Conservation (phyloP, 2,797 vertebrate species). For the Anguilla marmorata region DNA sequence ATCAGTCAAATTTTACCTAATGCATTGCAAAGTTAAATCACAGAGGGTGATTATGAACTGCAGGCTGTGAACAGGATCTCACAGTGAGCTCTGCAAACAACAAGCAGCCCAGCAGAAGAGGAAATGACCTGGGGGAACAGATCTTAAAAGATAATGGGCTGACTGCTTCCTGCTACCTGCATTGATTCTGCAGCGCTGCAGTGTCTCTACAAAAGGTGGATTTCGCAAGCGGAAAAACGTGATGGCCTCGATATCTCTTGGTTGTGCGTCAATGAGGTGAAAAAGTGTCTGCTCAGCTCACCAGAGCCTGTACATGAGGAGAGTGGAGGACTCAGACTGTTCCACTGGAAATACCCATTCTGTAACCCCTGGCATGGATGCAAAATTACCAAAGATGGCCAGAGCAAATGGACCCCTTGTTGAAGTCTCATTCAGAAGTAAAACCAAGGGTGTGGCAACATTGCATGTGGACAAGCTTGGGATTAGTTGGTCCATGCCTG, state of each 20-base stretch:
- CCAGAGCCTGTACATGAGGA: background rate
- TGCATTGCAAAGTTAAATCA: background rate
- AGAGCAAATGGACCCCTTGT: background rate
- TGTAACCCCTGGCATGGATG: background rate
- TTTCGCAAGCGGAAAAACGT: background rate
- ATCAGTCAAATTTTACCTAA: background rate
- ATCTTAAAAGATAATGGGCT: constrained; percentile 15
- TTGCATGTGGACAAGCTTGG: background rate
- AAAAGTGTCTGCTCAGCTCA: background rate
- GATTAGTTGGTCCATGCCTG: background rate
- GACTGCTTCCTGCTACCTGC: constrained; percentile 8
- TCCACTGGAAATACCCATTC: background rate
- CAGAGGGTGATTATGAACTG: background rate
- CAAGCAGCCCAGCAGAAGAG: background rate
- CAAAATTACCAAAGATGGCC: background rate
- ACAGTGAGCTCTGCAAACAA: background rate
- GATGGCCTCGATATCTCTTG: background rate
- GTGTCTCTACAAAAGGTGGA: background rate
- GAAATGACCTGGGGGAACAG: background rate
- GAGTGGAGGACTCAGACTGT: background rate
- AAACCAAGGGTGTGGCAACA: background rate
- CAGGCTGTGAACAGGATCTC: background rate
- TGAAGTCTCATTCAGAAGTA: background rate
- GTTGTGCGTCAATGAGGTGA: background rate
- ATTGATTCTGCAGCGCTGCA: background rate